These are phyloP conservation scores for Zaprionus inermis DNA, from an alignment of 1,140 invertebrate species.

Conservation along the genomic window DNA sequence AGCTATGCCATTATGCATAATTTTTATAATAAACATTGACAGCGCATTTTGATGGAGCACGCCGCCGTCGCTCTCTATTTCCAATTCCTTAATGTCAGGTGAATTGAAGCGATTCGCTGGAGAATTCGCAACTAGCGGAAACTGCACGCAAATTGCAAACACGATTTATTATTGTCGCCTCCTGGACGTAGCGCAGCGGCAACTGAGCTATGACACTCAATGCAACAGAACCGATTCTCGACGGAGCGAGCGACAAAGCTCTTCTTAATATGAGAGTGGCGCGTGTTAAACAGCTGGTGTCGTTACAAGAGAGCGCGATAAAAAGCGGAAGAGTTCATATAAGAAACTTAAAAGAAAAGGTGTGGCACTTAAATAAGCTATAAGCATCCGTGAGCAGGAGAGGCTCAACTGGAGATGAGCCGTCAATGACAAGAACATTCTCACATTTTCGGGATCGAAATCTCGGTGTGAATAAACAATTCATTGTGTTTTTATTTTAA, in stretches of 20 bases:
- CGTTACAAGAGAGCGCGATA: not conserved
- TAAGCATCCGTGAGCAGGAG: not conserved
- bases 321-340: not conserved
- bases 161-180: slow-evolving; percentile 1
- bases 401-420: slow-evolving; percentile 3
- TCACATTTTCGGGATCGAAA: slow-evolving; percentile 22
- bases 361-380: slow-evolving; percentile 16
- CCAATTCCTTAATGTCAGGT: slow-evolving; percentile 16
- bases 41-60: slow-evolving; percentile 52
- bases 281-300: not conserved
- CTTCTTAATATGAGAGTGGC: not conserved
- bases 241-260: too few relatives aligned
- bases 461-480: slow-evolving; percentile 39
- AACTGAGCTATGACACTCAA: not conserved
- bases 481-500: slow-evolving; percentile 44
- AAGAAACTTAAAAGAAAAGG: not conserved
- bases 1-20: slow-evolving; percentile 52
- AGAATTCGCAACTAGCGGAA: slow-evolving; percentile 23
- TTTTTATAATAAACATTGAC: slow-evolving; percentile 76
- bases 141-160: slow-evolving; percentile 14
- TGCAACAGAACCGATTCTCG: not conserved
- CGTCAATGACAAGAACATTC: slow-evolving; percentile 11
- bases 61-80: not conserved
- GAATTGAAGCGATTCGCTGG: slow-evolving; percentile 35
- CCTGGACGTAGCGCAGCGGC: not conserved